Base-by-base conservation (phyloP, 1,140 invertebrate genomes). In the Batillaria attramentaria region DNA sequence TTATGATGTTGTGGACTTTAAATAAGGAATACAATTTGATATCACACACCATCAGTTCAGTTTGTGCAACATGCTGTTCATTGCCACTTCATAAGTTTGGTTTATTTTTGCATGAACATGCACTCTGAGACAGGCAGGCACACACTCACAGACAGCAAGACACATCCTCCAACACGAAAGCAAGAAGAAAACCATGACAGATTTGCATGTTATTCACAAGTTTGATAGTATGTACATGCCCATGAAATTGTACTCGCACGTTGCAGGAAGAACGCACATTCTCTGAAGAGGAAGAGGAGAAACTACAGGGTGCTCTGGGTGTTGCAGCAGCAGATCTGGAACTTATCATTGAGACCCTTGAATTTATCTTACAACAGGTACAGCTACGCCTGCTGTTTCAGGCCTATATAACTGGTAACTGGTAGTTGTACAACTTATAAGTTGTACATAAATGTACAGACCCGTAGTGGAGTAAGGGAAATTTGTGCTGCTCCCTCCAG, bases 361-460 rank as follows among this genome's bases (percentile, higher is more conserved):
- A 90, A 73, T 90, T 90, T 75, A 86, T 90, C 72, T 77, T 90
- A 35, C 89, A 90, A 65, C 89, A 90, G 86, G 89, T 89, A 65
- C 39, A n/a, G n/a, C n/a, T n/a, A n/a, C n/a, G n/a, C n/a, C n/a
- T n/a, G n/a, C n/a, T n/a, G n/a, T n/a, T n/a, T n/a, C n/a, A n/a
- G n/a, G n/a, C n/a, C n/a, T n/a, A n/a, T n/a, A n/a, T n/a, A n/a
- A n/a, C n/a, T n/a, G n/a, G n/a, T n/a, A n/a, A n/a, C n/a, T n/a
- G n/a, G n/a, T n/a, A n/a, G n/a, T n/a, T n/a, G n/a, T n/a, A n/a
- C n/a, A n/a, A n/a, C n/a, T n/a, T n/a, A n/a, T n/a, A n/a, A n/a
- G n/a, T n/a, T n/a, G n/a, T n/a, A n/a, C n/a, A n/a, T n/a, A n/a
- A n/a, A n/a, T n/a, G n/a, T n/a, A n/a, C n/a, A n/a, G n/a, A n/a